A percentile compares a stretch with the other conserved stretches of the same genome.
These are phyloP conservation scores for Aleiodes sp. DNA, from an alignment of 1,140 invertebrate species.

Conservation along the genomic window DNA sequence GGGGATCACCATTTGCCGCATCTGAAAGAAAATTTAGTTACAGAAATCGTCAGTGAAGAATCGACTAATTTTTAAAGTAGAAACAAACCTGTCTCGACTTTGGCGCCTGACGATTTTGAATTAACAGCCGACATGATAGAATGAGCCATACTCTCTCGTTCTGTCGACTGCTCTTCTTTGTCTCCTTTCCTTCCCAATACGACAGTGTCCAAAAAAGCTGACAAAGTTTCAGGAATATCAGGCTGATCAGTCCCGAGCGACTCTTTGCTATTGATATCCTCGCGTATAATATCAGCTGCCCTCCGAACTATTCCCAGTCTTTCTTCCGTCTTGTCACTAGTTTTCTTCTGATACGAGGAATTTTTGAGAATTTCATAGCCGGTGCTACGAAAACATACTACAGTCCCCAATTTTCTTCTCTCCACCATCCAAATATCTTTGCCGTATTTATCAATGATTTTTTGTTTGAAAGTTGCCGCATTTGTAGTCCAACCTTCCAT, in stretches of 20 bases:
- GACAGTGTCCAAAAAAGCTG: conserved; percentile 18
- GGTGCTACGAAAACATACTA: not conserved
- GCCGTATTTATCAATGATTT: not conserved
- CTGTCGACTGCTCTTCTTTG: conserved; percentile 44
- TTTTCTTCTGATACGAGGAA: not conserved
- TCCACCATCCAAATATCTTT: not conserved
- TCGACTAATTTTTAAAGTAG: too few relatives aligned
- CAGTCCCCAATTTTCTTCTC: not conserved
- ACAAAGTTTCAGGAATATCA: conserved; percentile 23
- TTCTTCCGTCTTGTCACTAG: not conserved
- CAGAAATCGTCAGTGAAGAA: too few relatives aligned
- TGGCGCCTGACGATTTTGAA: conserved; percentile 41
- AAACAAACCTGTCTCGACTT: too few relatives aligned
- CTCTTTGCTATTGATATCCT: too few relatives aligned
- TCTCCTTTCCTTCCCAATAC: not conserved
- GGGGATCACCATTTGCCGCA: too few relatives aligned
- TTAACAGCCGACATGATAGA: conserved; percentile 52
- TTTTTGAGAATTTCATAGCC: not conserved
- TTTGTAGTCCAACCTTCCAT: not conserved
- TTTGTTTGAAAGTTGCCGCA: not conserved
- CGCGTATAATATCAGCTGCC: not conserved
- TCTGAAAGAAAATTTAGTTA: too few relatives aligned
- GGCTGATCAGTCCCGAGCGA: too few relatives aligned
- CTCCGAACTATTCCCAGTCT: not conserved
- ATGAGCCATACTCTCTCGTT: conserved; percentile 45